A percentile compares a stretch with the other conserved stretches of the same genome.
These are phyloP conservation scores for Microtus montanus DNA, from an alignment of 2,113 vertebrate species.

Conservation along the genomic window DNA sequence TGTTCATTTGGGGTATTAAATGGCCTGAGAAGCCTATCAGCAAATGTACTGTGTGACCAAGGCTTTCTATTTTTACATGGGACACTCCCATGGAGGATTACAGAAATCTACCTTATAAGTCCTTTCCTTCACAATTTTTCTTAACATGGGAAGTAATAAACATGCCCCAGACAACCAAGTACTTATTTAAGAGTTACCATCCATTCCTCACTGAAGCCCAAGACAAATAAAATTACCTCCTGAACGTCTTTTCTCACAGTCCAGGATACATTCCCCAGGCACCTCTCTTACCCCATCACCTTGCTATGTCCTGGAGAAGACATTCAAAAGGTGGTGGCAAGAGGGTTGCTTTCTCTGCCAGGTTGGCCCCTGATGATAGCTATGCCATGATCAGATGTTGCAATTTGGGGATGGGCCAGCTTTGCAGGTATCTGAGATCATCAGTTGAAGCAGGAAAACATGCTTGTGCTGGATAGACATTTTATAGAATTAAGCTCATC, in stretches of 20 bases:
- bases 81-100: too few relatives aligned
- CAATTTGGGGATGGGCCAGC: too few relatives aligned
- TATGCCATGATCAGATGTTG: background rate
- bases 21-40: background rate
- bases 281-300: background rate
- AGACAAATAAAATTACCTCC: background rate
- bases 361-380: background rate
- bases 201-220: background rate
- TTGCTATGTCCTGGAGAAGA: background rate
- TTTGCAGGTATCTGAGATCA: background rate
- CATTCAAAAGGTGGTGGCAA: background rate
- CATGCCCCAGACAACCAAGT: background rate
- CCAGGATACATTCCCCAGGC: background rate
- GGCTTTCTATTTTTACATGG: background rate
- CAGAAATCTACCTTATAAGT: background rate
- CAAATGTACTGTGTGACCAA: background rate
- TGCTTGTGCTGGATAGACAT: fast-evolving
- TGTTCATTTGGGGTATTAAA: background rate
- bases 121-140: background rate
- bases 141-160: background rate
- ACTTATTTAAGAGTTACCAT: background rate
- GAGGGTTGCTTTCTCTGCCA: background rate
- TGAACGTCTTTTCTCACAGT: background rate
- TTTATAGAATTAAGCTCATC: background rate
- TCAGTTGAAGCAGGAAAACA: background rate